Evolutionary conservation across 1,140 invertebrate species (phyloP), one percentile per base, ranked within the genome.

Genomic region (Cydia strobilella): DNA sequence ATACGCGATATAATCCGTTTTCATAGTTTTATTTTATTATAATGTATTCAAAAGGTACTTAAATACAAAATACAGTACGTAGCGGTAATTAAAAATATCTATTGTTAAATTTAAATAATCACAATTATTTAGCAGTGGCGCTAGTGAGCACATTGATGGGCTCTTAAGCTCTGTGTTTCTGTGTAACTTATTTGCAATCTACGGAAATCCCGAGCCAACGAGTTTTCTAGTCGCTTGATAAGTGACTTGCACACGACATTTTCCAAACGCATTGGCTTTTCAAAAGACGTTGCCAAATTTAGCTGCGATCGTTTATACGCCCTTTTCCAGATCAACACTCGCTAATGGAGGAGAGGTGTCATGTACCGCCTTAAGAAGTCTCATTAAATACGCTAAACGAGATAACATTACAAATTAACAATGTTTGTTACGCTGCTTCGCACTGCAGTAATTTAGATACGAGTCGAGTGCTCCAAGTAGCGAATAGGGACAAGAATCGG

Each of bases 301-400:
- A 23, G 6, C 18, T 20, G 20, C 54, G 54, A 9, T 45, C 48
- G 20, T 59, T 59, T 23, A 59, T n/a, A 59, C 0, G 54, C 54
- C 23, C 18, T 59, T 59, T 59, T 23, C 15, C 18, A 23, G 9
- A 59, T 12, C 51, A 48, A 4, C 45, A 4, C 12, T 31, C 25
- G 31, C n/a, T 69, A 69, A 69, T 69, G 65, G 65, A 5, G 31
- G n/a, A 69, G 31, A 69, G 31, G 65, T 69, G 65, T 69, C 65
- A 35, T 39, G 65, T 69, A 18, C 12, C 63, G 31, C 15, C 31
- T 69, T 69, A 69, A 69, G 65, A 35, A 69, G 65, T 39, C 65
- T 69, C 42, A 69, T 69, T 69, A 69, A 69, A 69, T 69, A 69
- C 65, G 31, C 31, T 69, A 42, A 69, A 69, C 65, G 23, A 69